Evolutionary conservation across 2,113 vertebrate genomes (phyloP).

Genomic region (Asarcornis scutulata): DNA sequence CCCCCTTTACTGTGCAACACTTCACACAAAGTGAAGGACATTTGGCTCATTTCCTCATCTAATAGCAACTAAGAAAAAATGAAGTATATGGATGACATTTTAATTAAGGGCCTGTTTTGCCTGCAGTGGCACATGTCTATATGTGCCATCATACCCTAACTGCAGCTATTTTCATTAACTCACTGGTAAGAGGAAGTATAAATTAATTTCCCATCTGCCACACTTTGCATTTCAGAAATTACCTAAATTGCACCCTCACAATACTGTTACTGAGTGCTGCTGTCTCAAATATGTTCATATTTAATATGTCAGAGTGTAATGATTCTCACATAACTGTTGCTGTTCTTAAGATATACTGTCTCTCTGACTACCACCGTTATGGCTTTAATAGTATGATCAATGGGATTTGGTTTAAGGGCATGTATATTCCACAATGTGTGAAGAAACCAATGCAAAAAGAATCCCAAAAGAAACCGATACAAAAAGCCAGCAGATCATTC

Average conservation of each 20-base stretch:
- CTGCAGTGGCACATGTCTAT: background rate
- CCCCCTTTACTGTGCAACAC: background rate
- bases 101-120: background rate
- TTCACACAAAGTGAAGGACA: background rate
- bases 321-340: background rate
- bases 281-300: no score
- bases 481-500: background rate
- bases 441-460: background rate
- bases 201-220: background rate
- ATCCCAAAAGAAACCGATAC: background rate
- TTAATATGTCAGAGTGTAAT: no score
- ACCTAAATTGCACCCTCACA: background rate
- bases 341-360: background rate
- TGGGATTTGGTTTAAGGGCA: no score
- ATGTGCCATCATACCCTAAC: background rate
- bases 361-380: no score
- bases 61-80: background rate
- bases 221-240: background rate
- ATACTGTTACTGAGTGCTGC: background rate
- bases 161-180: fast-evolving
- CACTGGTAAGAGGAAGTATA: fast-evolving
- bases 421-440: background rate
- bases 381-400: background rate
- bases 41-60: slow-evolving; percentile 2
- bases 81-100: fast-evolving